phyloP scores from a whole-genome alignment of 1,140 invertebrate species.

The Brachionus rotundiformis region DNA sequence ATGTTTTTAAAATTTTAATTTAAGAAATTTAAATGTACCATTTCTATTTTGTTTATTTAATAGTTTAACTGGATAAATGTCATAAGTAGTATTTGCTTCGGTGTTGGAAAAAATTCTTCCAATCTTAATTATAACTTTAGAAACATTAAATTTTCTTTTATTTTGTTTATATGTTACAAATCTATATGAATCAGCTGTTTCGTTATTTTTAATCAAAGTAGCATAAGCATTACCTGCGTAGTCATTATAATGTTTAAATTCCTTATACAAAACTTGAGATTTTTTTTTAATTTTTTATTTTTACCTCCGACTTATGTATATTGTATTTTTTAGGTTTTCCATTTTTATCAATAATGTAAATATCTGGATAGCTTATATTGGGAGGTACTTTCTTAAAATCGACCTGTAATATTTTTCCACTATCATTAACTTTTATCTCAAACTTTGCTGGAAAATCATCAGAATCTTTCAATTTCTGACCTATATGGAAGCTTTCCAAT shows the following conservation, averaged over 20 bases:
- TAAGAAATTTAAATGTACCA: background rate
- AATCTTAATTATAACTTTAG: background rate
- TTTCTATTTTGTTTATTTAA: background rate
- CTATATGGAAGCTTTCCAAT: background rate
- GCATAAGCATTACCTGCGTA: background rate
- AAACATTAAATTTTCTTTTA: background rate
- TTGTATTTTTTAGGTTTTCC: background rate
- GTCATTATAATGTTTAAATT: background rate
- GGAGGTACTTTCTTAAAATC: background rate
- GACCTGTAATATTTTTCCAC: background rate
- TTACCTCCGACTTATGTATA: background rate
- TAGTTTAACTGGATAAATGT: conserved; percentile 16
- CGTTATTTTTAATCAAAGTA: conserved; percentile 16
- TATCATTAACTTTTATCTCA: background rate
- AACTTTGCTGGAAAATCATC: background rate
- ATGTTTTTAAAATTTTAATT: background rate
- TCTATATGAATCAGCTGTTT: background rate
- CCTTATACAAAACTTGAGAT: background rate
- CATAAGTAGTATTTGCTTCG: background rate
- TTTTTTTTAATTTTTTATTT: background rate
- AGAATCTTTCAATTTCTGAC: background rate
- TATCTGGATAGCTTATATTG: background rate
- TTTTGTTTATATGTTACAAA: background rate
- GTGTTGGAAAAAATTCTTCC: conserved; percentile 7
- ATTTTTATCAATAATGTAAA: conserved; percentile 16